phyloP scores from a whole-genome alignment of 2,113 vertebrate species.

The Cyphomyrus discorhynchus region DNA sequence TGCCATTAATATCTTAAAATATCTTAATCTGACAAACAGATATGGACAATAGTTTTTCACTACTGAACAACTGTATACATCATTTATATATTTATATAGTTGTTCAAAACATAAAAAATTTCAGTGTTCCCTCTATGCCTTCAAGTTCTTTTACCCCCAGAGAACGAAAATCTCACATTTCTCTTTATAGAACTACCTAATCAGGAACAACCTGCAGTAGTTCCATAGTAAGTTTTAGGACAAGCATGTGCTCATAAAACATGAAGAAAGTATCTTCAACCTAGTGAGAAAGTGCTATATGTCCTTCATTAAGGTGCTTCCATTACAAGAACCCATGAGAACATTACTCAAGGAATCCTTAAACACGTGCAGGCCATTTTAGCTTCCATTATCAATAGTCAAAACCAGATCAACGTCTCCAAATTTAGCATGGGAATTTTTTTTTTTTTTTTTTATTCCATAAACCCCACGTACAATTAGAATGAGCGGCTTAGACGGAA shows the following conservation, averaged over 20 bases:
- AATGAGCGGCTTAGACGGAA: slow-evolving; percentile 48
- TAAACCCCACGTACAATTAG: background rate
- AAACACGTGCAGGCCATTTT: background rate
- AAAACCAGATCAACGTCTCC: background rate
- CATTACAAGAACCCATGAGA: background rate
- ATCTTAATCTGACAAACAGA: background rate
- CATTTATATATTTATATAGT: background rate
- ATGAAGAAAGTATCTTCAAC: background rate
- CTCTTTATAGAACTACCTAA: background rate
- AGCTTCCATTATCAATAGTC: background rate
- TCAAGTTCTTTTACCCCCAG: slow-evolving; percentile 22
- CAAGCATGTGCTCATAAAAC: background rate
- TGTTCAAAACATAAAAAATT: slow-evolving; percentile 6
- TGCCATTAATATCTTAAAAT: background rate
- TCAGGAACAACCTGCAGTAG: background rate
- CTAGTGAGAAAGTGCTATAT: background rate
- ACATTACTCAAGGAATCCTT: background rate
- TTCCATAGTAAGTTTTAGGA: background rate
- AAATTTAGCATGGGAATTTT: background rate
- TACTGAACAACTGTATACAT: background rate
- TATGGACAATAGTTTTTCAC: background rate
- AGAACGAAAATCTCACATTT: background rate
- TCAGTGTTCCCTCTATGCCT: slow-evolving; percentile 67
- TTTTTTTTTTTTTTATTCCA: background rate
- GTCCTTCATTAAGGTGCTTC: background rate